These are phyloP conservation scores for Spisula subtruncata DNA, from an alignment of 2,888 invertebrate genomes.

Conservation along the genomic window DNA sequence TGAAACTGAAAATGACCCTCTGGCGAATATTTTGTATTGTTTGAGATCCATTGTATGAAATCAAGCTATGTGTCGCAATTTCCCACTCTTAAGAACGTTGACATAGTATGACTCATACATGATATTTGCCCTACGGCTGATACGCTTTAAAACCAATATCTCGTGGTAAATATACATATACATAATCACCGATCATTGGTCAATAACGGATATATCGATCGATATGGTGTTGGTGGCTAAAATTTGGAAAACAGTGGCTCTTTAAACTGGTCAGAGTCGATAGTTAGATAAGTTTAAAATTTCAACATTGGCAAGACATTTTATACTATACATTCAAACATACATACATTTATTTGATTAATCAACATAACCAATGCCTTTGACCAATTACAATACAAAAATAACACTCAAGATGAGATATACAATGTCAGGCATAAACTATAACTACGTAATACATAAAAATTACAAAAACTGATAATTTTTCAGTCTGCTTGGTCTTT, in stretches of 20 bases:
- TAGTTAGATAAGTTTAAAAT: background rate
- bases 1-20: background rate
- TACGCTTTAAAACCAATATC: background rate
- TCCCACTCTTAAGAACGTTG: background rate
- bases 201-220: constrained; percentile 14
- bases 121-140: constrained; percentile 2
- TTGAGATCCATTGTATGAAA: background rate
- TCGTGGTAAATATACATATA: no score
- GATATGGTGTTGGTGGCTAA: background rate
- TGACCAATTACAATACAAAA: no score
- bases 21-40: constrained; percentile 11
- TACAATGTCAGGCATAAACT: no score
- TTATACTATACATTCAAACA: no score
- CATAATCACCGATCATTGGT: no score
- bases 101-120: background rate
- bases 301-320: background rate
- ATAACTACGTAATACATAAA: no score
- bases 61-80: background rate
- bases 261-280: background rate
- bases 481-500: background rate
- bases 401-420: no score
- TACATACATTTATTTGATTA: no score
- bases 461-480: no score
- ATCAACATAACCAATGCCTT: no score
- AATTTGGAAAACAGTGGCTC: background rate